phyloP scores from a whole-genome alignment of 2,113 vertebrate genomes.

The Lanius collurio region DNA sequence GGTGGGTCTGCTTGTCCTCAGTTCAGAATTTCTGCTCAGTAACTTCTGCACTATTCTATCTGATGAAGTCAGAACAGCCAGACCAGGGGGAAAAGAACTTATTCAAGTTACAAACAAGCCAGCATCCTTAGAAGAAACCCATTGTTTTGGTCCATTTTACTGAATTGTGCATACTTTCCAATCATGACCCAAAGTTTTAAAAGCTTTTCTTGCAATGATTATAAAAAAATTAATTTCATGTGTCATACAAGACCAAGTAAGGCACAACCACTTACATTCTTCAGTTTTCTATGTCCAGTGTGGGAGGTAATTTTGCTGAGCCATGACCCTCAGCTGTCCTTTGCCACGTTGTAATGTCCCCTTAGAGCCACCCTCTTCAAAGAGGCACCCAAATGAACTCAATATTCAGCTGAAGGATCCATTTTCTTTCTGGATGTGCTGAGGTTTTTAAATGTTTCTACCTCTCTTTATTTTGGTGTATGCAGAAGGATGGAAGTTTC shows the following conservation, averaged over 20 bases:
- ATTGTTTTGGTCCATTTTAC: not conserved
- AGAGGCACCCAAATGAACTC: not conserved
- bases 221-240: not conserved
- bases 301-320: not conserved
- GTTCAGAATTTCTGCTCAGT: not conserved
- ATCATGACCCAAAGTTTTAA: not conserved
- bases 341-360: not conserved
- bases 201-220: not conserved
- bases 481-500: not conserved
- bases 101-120: not conserved
- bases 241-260: not conserved
- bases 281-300: not conserved
- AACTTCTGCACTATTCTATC: not conserved
- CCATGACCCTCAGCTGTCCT: not conserved
- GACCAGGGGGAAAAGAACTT: not conserved
- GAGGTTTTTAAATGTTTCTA: not conserved
- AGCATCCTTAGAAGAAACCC: not conserved
- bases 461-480: not conserved
- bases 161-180: not conserved
- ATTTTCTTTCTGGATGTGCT: not conserved
- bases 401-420: not conserved
- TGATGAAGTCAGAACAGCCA: not conserved
- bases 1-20: not conserved
- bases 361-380: not conserved
- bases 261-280: not conserved